Evolutionary conservation across 2,888 invertebrate species (phyloP).

Genomic region (Drosophila siamana): DNA sequence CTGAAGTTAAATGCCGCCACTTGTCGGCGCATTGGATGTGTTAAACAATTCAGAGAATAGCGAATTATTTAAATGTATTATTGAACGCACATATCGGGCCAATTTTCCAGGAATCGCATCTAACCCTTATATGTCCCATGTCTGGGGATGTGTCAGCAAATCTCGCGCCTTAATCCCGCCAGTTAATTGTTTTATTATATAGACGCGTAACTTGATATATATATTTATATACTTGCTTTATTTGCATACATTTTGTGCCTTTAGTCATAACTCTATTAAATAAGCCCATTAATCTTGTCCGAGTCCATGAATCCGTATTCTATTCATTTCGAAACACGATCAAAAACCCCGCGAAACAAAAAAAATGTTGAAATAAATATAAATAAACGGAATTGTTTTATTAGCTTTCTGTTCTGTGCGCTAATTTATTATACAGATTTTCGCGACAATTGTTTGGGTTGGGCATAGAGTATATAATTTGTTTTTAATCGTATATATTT

Average conservation of each 20-base stretch:
- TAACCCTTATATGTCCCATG: constrained; percentile 3
- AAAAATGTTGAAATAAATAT: background rate
- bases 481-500: constrained; percentile 14
- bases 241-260: constrained; percentile 15
- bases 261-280: constrained; percentile 65
- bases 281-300: constrained; percentile 60
- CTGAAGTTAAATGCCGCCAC: background rate
- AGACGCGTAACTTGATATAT: constrained; percentile 3
- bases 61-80: background rate
- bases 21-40: background rate
- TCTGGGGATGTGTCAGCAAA: background rate
- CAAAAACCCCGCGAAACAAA: background rate
- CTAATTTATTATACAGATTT: constrained; percentile 29
- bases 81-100: background rate
- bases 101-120: background rate
- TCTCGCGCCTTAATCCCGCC: background rate
- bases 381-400: constrained; percentile 12
- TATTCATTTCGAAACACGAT: constrained; percentile 50
- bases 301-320: constrained; percentile 48
- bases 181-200: background rate
- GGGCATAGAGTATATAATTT: constrained; percentile 3
- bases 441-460: constrained; percentile 13
- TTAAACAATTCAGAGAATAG: constrained; percentile 1
- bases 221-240: background rate
- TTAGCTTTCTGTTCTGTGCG: constrained; percentile 14